These are phyloP conservation scores for Pontoporia blainvillei DNA, from an alignment of 2,113 vertebrate genomes.

Conservation along the genomic window DNA sequence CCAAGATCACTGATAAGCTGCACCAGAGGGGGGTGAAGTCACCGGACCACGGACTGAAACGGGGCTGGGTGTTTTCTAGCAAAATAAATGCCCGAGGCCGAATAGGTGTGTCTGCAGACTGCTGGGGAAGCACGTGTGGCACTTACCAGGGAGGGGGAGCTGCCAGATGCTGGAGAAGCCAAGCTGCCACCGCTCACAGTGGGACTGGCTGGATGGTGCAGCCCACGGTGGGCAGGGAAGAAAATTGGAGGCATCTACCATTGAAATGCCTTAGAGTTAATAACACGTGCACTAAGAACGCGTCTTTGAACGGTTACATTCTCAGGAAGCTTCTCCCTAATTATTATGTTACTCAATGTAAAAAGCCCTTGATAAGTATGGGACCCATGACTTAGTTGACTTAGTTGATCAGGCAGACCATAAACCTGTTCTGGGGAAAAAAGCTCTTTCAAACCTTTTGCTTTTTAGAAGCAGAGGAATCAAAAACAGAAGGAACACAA, in stretches of 20 bases:
- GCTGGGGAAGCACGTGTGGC: background rate
- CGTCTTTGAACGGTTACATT: background rate
- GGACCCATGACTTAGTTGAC: background rate
- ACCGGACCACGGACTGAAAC: background rate
- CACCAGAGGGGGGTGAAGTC: background rate
- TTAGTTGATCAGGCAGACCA: background rate
- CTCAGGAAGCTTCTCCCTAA: background rate
- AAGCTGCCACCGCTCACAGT: background rate
- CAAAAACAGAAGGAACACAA: background rate
- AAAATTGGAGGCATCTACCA: background rate
- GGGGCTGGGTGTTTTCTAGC: background rate
- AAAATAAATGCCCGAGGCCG: background rate
- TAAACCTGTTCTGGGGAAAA: background rate
- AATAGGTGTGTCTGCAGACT: background rate
- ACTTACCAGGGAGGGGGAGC: background rate
- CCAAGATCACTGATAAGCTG: background rate
- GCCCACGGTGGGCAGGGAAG: background rate
- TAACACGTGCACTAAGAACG: rapidly evolving
- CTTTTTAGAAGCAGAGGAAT: background rate
- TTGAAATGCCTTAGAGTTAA: background rate
- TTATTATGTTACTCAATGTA: rapidly evolving
- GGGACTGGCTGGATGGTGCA: background rate
- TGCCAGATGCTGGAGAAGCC: background rate
- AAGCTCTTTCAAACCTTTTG: background rate
- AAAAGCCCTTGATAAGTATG: background rate